Evolutionary conservation across 1,140 invertebrate genomes (phyloP).

Genomic region (Hermatobates lingyangjiaoensis): DNA sequence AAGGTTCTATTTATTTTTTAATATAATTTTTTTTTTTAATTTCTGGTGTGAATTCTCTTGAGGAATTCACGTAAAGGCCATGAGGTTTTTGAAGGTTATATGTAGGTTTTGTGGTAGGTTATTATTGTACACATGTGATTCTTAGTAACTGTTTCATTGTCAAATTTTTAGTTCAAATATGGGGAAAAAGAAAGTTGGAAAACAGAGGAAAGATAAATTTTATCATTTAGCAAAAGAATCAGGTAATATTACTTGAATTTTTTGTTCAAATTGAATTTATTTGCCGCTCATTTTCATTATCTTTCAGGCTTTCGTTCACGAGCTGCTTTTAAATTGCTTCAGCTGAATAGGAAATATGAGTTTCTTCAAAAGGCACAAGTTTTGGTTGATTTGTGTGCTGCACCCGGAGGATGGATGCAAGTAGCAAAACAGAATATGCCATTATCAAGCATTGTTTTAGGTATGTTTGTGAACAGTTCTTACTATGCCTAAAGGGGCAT

Average conservation of each 20-base stretch:
- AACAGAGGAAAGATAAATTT: slow-evolving; percentile 93
- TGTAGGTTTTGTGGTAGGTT: no score
- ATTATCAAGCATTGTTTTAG: slow-evolving; percentile 81
- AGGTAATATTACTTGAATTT: slow-evolving; percentile 34
- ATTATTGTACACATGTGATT: no score
- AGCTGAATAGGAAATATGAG: slow-evolving; percentile 91
- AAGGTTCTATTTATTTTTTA: no score
- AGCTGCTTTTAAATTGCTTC: slow-evolving; percentile 96
- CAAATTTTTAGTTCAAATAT: no score
- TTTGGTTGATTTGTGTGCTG: slow-evolving; percentile 94
- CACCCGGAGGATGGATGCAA: slow-evolving; percentile 99
- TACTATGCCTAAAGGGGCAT: no score
- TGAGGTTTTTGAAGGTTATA: no score
- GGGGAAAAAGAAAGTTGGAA: slow-evolving; percentile 98
- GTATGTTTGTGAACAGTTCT: slow-evolving; percentile 21
- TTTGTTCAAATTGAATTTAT: not conserved
- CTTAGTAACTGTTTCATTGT: no score
- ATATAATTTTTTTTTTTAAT: no score
- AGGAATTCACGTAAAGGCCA: no score
- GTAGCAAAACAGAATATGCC: slow-evolving; percentile 98
- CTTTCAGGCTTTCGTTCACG: slow-evolving; percentile 76
- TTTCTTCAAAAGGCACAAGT: slow-evolving; percentile 92
- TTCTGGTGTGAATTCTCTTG: no score
- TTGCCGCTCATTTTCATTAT: not conserved
- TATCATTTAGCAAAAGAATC: slow-evolving; percentile 98